A percentile compares a stretch with the other conserved stretches of the same genome.
Evolutionary conservation across 1,140 invertebrate genomes (phyloP).

Genomic region (Homalodisca vitripennis): DNA sequence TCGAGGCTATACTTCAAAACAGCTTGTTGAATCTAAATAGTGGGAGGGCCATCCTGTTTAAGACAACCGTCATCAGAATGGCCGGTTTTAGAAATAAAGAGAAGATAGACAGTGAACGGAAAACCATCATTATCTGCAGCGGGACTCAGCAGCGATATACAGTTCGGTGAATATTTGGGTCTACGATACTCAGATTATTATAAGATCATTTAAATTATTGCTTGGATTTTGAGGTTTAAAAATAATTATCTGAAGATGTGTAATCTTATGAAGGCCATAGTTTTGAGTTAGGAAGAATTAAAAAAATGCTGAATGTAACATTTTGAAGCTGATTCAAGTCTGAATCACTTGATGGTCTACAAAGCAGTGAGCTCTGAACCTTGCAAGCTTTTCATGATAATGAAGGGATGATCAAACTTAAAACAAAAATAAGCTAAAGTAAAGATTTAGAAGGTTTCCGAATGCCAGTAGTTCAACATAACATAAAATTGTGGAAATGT

Average conservation of each 20-base stretch:
- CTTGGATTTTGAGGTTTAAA: conserved; percentile 2
- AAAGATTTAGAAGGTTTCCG: conserved; percentile 9
- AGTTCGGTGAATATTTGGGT: neutral
- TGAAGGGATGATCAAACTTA: conserved; percentile 5
- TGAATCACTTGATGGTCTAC: neutral
- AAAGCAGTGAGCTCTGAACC: neutral
- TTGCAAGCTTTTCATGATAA: conserved; percentile 9
- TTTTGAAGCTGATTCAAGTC: neutral
- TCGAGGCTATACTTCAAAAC: conserved; percentile 44
- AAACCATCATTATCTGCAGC: neutral
- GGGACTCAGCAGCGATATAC: neutral
- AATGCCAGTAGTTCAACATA: conserved; percentile 1
- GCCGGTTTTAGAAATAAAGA: conserved; percentile 24
- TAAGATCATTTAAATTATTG: neutral
- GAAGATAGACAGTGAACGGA: conserved; percentile 16
- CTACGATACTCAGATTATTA: neutral
- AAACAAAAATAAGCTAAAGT: conserved; percentile 7
- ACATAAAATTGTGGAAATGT: neutral
- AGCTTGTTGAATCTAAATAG: conserved; percentile 46
- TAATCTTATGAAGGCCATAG: neutral
- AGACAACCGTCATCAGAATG: conserved; percentile 8
- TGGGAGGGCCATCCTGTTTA: conserved; percentile 48
- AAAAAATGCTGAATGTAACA: neutral
- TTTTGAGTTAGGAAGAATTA: neutral
- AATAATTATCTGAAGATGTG: neutral